Percentiles rank a stretch among this genome's conserved stretches.
These are phyloP conservation scores for Chaetorhynchus papuensis DNA, from an alignment of 2,113 vertebrate species.

Conservation along the genomic window DNA sequence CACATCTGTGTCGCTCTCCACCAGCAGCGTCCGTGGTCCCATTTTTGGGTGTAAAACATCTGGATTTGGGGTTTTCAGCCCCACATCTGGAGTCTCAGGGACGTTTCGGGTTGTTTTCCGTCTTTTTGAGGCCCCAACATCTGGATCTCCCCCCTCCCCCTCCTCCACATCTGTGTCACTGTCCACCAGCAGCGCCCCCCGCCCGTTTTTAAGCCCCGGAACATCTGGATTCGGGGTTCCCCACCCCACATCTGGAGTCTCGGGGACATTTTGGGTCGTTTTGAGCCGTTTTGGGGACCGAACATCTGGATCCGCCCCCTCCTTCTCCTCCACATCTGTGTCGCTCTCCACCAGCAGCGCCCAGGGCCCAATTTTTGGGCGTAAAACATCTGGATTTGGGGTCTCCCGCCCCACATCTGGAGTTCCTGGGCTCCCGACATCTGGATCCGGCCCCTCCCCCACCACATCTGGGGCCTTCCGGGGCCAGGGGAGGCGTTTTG, in stretches of 20 bases:
- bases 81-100: not conserved
- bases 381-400: not conserved
- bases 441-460: fast-evolving
- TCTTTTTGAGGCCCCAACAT: fast-evolving
- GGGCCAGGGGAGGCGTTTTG: not conserved
- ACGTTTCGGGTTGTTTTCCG: fast-evolving
- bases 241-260: no score
- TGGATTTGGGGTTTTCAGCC: no score
- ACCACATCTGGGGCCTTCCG: fast-evolving
- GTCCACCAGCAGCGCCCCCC: not conserved
- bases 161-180: not conserved
- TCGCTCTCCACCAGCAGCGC: no score
- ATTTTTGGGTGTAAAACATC: not conserved
- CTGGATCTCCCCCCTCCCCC: no score
- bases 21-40: fast-evolving
- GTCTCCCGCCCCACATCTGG: not conserved
- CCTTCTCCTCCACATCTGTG: no score
- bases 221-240: not conserved
- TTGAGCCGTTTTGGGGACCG: no score
- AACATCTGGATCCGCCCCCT: no score
- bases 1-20: no score
- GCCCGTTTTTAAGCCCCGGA: no score
- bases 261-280: no score
- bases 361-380: no score
- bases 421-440: not conserved